Conservation (phyloP, 2,797 vertebrate genomes). For the Apodemus agrarius region DNA sequence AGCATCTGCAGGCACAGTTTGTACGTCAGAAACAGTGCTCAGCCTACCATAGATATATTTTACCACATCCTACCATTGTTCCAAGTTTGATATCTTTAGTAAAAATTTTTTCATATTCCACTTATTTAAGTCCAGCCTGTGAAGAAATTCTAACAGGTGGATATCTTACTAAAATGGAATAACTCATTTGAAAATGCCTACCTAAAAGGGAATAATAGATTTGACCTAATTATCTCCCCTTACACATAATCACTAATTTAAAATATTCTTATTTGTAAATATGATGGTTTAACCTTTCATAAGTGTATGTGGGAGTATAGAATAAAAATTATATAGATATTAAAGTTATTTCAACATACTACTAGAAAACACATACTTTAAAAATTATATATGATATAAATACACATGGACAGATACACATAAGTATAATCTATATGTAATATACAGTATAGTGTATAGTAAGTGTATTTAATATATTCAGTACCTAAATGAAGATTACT, state of each 20-base stretch:
- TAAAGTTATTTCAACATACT: slow-evolving; percentile 13
- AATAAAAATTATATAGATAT: not conserved
- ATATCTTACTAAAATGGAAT: not conserved
- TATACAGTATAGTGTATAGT: not conserved
- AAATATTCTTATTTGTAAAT: not conserved
- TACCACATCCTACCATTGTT: not conserved
- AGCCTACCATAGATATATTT: not conserved
- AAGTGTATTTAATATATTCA: not conserved
- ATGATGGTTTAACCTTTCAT: not conserved
- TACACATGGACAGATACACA: not conserved
- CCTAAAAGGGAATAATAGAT: not conserved
- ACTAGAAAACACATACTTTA: not conserved
- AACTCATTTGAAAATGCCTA: not conserved
- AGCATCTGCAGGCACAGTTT: not conserved
- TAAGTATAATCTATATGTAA: not conserved
- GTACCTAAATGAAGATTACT: not conserved
- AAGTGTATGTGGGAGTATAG: not conserved
- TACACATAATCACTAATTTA: not conserved
- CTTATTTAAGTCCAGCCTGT: not conserved
- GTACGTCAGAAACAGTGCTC: not conserved
- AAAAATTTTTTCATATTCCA: not conserved
- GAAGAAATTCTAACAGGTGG: not conserved
- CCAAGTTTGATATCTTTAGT: not conserved
- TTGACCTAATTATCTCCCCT: not conserved
- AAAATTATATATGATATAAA: not conserved